Conservation (phyloP, 2,797 vertebrate species). For the Pelobates cultripes region DNA sequence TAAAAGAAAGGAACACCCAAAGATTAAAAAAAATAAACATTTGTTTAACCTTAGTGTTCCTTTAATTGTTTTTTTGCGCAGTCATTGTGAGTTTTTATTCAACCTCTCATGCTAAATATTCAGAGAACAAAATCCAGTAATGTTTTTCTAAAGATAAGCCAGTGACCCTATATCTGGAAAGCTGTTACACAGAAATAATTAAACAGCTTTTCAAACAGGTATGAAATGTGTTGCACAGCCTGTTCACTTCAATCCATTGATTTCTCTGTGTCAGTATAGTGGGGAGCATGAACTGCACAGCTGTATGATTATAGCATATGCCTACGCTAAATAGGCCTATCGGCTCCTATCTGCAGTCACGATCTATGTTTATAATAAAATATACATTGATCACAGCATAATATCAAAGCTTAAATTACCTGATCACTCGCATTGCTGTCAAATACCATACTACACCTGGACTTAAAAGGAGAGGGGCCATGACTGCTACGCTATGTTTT, state of each 20-base stretch:
- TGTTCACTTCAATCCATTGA: constrained; percentile 4
- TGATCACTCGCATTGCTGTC: no score
- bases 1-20: no score
- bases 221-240: constrained; percentile 3
- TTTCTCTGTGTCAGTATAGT: not conserved
- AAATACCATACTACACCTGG: no score
- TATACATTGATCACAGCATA: constrained; percentile 15
- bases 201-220: constrained; percentile 5
- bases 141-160: not conserved
- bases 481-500: no score
- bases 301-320: constrained; percentile 18
- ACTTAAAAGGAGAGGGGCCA: no score
- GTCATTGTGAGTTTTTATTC: no score
- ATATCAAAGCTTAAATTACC: not conserved
- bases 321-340: not conserved
- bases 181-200: not conserved
- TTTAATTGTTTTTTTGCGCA: no score
- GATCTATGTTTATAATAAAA: not conserved
- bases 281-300: constrained; percentile 11
- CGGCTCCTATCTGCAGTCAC: no score
- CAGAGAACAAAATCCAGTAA: not conserved
- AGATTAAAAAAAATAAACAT: no score
- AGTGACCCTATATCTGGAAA: not conserved
- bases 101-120: no score
- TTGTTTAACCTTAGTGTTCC: no score